phyloP scores from a whole-genome alignment of 2,797 vertebrate species.

The Phoxinus dragarum region DNA sequence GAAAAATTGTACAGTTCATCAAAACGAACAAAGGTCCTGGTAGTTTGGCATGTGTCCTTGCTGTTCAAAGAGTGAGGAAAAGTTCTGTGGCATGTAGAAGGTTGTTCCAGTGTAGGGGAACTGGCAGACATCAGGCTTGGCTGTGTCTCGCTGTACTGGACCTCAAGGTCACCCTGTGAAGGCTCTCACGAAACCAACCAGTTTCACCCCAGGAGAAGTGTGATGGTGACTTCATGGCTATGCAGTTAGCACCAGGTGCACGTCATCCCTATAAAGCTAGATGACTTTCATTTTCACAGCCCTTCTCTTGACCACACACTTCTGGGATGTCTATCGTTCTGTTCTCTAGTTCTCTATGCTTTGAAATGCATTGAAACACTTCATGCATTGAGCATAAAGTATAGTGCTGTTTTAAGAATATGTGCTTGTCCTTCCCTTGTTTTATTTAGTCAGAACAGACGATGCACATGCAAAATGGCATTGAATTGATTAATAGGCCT shows the following conservation, averaged over 20 bases:
- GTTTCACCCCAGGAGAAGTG: not conserved
- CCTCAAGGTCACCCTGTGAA: conserved; percentile 1
- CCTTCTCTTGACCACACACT: not conserved
- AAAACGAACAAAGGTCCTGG: not conserved
- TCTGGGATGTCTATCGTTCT: not conserved
- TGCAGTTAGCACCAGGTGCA: not conserved
- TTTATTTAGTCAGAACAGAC: not conserved
- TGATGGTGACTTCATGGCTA: not conserved
- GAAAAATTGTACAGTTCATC: not conserved
- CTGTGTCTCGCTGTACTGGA: not conserved
- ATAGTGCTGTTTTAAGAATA: not conserved
- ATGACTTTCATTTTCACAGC: conserved; percentile 2
- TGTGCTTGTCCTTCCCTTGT: not conserved
- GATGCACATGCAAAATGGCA: not conserved
- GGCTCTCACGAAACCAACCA: not conserved
- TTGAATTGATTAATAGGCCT: not conserved
- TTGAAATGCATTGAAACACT: not conserved
- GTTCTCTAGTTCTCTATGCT: not conserved
- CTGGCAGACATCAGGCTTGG: not conserved
- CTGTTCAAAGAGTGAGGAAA: not conserved
- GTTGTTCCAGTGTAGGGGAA: not conserved
- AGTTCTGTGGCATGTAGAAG: not conserved
- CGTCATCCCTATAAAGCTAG: not conserved
- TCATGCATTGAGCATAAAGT: not conserved
- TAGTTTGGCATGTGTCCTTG: conserved; percentile 1